A percentile compares a stretch with the other conserved stretches of the same genome.
These are phyloP conservation scores for Choristoneura rosaceana DNA, from an alignment of 2,888 invertebrate species.

Conservation along the genomic window DNA sequence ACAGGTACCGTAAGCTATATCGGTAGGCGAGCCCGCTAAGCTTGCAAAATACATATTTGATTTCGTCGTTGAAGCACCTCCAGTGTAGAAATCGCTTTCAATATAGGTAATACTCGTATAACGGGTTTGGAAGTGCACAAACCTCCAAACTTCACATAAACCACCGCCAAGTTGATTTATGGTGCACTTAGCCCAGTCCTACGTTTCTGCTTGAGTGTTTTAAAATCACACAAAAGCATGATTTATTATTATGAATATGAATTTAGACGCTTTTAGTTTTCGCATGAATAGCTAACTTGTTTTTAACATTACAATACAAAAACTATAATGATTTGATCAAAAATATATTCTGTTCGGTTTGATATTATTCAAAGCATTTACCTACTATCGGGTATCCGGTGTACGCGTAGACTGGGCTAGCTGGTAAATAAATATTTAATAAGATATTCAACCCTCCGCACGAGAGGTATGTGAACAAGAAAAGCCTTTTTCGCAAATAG, in stretches of 20 bases:
- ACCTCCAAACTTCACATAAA: conserved; percentile 55
- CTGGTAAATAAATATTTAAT: conserved; percentile 30
- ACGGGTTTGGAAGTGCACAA: conserved; percentile 50
- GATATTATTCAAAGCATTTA: conserved; percentile 18
- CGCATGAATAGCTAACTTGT: background rate
- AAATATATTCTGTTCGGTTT: background rate
- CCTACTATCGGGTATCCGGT: background rate
- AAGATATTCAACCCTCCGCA: conserved; percentile 9
- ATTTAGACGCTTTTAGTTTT: background rate
- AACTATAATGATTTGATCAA: background rate
- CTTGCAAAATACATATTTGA: conserved; percentile 29
- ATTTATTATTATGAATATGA: conserved; percentile 20
- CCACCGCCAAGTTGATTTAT: conserved; percentile 66
- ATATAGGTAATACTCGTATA: conserved; percentile 30
- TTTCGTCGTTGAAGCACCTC: conserved; percentile 21
- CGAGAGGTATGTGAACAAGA: conserved; percentile 15
- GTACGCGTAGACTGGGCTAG: conserved; percentile 9
- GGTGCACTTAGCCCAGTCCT: conserved; percentile 65
- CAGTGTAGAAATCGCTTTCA: conserved; percentile 23
- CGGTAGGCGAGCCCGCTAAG: conserved; percentile 5
- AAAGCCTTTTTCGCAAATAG: conserved; percentile 29
- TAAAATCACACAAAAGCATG: conserved; percentile 51
- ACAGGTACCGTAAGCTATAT: conserved; percentile 17
- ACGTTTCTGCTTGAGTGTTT: conserved; percentile 61
- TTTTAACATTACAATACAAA: background rate